Base-by-base conservation (phyloP, 2,888 invertebrate species). In the Lithophane semibrunnea region DNA sequence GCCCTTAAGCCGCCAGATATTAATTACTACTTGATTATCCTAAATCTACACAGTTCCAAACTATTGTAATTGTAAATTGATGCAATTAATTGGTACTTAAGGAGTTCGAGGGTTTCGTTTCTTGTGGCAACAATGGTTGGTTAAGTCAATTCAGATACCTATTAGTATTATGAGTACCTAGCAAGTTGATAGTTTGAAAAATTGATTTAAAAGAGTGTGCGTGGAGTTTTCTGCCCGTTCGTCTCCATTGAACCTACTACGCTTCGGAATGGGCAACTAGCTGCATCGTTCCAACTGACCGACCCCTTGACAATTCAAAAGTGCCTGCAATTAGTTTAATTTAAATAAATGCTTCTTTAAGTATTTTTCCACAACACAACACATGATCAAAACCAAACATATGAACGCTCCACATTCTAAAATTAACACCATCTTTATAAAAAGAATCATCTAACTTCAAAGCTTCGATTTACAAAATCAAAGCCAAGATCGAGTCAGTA, bases 11-110 rank as follows among this genome's bases (percentile, higher is more conserved):
- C 66, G 52, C 71, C 67, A 83, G 81, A 85, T 87, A 88, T 88
- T 88, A 88, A 88, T 88, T 83, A 82, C 77, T 47, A 42, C 80
- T 88, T 81, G 75, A 87, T 88, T 87, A 88, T 84, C 70, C 79
- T 42, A 49, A 83, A 75, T 64, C 81, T 61, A 73, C 68, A 61
- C 64, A 78, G 83, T 79, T 72, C 12, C 29, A 70, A 83, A 87
- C 81, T 86, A 80, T 73, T 87, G 79, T 77, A 83, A 87, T 65
- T 72, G 79, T 87, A 80, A 77, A 83, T 83, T 71, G 75, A 60
- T 75, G 76, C 75, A 80, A 84, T 82, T 83, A 83, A 87, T 87
- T 83, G 29, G 58, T 69, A 77, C 79, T 80, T 73, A 72, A 71
- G 73, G 63, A 58, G 63, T 80, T 69, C 4, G 64, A 24, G 49